Conservation (phyloP, 2,113 vertebrate species). For the Nibea coibor region DNA sequence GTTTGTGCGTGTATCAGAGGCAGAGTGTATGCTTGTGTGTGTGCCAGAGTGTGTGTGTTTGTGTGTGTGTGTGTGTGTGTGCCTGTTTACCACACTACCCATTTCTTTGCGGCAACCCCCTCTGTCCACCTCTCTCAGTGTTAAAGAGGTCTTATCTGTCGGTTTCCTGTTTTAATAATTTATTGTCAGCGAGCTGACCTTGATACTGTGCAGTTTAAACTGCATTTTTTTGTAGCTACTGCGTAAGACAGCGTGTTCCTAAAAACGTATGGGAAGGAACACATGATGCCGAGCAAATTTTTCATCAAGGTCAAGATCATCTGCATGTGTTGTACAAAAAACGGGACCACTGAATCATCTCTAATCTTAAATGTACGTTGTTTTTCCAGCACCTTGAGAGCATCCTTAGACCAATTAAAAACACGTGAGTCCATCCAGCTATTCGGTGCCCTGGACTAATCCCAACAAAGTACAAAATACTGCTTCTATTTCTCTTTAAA, state of each 20-base stretch:
- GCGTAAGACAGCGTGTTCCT: not conserved
- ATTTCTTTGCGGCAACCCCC: not conserved
- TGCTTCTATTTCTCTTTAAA: not conserved
- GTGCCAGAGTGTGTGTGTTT: not conserved
- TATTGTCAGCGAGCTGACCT: not conserved
- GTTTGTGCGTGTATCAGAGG: not conserved
- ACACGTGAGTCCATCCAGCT: conserved; percentile 85
- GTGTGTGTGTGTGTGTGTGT: no score
- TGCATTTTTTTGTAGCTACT: not conserved
- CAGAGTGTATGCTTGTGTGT: not conserved
- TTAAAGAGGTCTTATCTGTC: not conserved
- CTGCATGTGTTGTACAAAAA: not conserved
- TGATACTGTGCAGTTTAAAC: not conserved
- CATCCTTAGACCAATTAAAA: conserved; percentile 92
- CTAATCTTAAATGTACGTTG: conserved; percentile 5
- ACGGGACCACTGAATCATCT: not conserved
- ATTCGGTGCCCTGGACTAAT: no score
- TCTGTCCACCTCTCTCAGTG: not conserved
- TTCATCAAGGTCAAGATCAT: not conserved
- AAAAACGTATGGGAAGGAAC: not conserved
- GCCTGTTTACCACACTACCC: not conserved
- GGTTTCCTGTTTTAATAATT: conserved; percentile 28
- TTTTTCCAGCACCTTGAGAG: conserved; percentile 88
- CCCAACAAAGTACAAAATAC: not conserved
- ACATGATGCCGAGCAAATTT: not conserved